Evolutionary conservation across 2,797 vertebrate species (phyloP).

Genomic region (Pelobates cultripes): DNA sequence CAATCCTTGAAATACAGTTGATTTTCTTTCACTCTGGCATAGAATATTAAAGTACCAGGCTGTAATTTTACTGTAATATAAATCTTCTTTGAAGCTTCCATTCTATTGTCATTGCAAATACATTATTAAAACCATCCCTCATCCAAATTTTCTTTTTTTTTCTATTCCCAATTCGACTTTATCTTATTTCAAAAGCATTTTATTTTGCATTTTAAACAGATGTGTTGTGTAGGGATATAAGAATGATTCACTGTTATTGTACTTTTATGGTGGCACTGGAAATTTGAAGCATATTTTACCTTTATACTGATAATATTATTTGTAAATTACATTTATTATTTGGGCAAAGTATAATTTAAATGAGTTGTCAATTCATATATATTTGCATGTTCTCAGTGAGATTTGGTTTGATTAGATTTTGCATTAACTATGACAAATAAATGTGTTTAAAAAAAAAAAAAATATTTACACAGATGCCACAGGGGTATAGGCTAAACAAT

Average conservation of each 20-base stretch:
- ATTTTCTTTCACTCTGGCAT: slow-evolving; percentile 24
- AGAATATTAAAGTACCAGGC: neutral
- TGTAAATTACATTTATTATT: neutral
- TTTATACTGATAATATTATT: slow-evolving; percentile 7
- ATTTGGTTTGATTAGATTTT: neutral
- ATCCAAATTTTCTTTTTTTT: slow-evolving; percentile 25
- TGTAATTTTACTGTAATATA: slow-evolving; percentile 42
- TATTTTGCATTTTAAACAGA: slow-evolving; percentile 28
- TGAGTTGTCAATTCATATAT: neutral
- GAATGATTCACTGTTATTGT: slow-evolving; percentile 16
- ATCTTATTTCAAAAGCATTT: slow-evolving; percentile 26
- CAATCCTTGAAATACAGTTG: slow-evolving; percentile 20
- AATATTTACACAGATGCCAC: neutral
- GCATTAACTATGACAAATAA: slow-evolving; percentile 1
- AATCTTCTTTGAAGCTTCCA: slow-evolving; percentile 30
- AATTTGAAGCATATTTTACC: neutral
- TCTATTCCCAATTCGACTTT: slow-evolving; percentile 11
- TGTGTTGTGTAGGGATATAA: slow-evolving; percentile 5
- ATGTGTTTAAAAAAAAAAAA: neutral
- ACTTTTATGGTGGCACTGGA: neutral
- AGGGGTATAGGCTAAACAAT: neutral
- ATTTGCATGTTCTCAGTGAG: neutral
- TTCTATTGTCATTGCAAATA: slow-evolving; percentile 39
- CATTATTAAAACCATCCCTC: slow-evolving; percentile 42
- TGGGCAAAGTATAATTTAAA: neutral